Evolutionary conservation across 1,140 invertebrate species (phyloP).

Genomic region (Papilio polyxenes): DNA sequence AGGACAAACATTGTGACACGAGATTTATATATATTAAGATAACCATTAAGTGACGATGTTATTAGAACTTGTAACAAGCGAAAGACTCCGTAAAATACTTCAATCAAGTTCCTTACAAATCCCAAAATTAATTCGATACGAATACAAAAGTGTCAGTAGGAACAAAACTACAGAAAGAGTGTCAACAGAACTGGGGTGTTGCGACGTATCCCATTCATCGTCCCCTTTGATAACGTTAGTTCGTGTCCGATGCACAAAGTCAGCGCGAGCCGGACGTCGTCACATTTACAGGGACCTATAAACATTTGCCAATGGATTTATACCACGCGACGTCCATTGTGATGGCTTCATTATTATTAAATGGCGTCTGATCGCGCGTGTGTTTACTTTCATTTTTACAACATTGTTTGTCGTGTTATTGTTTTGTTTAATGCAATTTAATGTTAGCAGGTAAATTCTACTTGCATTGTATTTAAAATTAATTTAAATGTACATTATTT

Average conservation of each 20-base stretch:
- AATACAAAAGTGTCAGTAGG: neutral
- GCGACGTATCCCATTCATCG: slow-evolving; percentile 50
- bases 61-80: neutral
- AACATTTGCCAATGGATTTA: slow-evolving; percentile 48
- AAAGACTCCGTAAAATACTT: neutral
- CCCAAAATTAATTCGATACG: neutral
- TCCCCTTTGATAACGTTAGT: slow-evolving; percentile 61
- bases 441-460: no score
- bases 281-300: slow-evolving; percentile 50
- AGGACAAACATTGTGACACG: no score
- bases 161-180: slow-evolving; percentile 50
- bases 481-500: neutral
- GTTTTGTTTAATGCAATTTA: neutral
- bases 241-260: slow-evolving; percentile 62
- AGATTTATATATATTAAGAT: no score
- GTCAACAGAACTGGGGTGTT: slow-evolving; percentile 58
- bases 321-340: slow-evolving; percentile 38
- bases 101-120: neutral
- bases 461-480: neutral
- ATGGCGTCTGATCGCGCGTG: slow-evolving; percentile 7
- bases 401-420: neutral
- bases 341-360: slow-evolving; percentile 43
- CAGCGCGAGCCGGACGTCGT: slow-evolving; percentile 49
- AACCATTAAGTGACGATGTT: no score
- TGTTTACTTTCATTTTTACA: slow-evolving; percentile 11